phyloP scores from a whole-genome alignment of 2,888 invertebrate genomes.

The Cactoblastis cactorum region DNA sequence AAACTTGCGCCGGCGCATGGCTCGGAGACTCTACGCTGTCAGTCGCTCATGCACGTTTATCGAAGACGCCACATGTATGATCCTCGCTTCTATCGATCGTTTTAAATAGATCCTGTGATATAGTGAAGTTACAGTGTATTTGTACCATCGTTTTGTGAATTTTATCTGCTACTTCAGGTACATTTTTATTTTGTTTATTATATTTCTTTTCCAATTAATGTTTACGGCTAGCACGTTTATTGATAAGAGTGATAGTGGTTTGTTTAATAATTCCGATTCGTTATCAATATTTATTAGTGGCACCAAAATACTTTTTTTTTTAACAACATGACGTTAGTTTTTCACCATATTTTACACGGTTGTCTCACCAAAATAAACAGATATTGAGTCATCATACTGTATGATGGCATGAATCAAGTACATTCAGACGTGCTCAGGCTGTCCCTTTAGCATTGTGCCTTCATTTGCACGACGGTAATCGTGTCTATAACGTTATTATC shows the following conservation, averaged over 20 bases:
- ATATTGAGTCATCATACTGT: constrained; percentile 37
- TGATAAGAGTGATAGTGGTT: constrained; percentile 67
- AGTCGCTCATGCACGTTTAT: constrained; percentile 70
- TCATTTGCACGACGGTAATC: constrained; percentile 8
- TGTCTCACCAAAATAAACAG: constrained; percentile 29
- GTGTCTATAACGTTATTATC: constrained; percentile 43
- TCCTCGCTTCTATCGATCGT: constrained; percentile 45
- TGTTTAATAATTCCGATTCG: constrained; percentile 30
- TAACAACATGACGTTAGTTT: neutral
- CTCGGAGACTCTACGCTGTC: constrained; percentile 54
- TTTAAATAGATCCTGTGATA: constrained; percentile 49
- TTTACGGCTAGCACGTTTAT: constrained; percentile 18
- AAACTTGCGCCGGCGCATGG: constrained; percentile 65
- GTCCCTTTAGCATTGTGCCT: neutral
- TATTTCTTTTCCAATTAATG: neutral
- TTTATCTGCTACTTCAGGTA: constrained; percentile 7
- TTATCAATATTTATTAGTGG: neutral
- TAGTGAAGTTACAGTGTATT: constrained; percentile 27
- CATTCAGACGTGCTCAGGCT: neutral
- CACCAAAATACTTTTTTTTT: no score
- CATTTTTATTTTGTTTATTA: neutral
- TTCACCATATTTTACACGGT: neutral
- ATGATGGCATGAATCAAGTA: constrained; percentile 17
- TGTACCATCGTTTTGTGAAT: constrained; percentile 15
- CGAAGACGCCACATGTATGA: constrained; percentile 38